Base-by-base conservation (phyloP, 2,797 vertebrate genomes). In the Anableps anableps region DNA sequence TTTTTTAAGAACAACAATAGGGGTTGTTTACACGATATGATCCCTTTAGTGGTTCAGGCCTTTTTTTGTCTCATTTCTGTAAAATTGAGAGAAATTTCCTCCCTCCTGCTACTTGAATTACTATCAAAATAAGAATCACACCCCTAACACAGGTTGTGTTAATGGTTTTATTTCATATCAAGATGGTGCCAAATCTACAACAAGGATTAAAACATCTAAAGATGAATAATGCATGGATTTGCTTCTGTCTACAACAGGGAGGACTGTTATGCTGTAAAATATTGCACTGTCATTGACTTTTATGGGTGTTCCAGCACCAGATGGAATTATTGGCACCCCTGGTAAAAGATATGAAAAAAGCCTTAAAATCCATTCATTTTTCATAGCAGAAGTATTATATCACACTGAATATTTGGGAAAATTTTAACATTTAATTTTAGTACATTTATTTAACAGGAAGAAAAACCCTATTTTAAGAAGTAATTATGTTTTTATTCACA, bases 171-270 rank as follows among this genome's bases (percentile, higher is more conserved):
- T 88, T 88, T 45, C 26, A 47, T 29, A 45, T 8, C 26, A 90
- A 81, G 90, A 92, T 86, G 85, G 94, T 95, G 95, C 94, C 94
- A 95, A 95, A 95, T 88, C 85, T 83, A 74, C 87, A 89, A 91
- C 76, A 75, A 88, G 86, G 94, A 89, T 86, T 80, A 83, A 82
- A 79, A 88, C 68, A 79, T 91, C 81, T 90, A 82, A 85, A 91
- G 89, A 90, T 91, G 89, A 93, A 92, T 93, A 91, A 92, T 95
- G 95, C 95, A 96, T 96, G 94, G 91, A 92, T 94, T 93, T 90
- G 90, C 93, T 96, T 94, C 91, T 93, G 88, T 93, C 86, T 93
- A 84, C 87, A 89, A 87, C 85, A 91, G 91, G 90, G 93, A 92
- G 81, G 90, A 92, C 85, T 92, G 86, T 88, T 92, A 91, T 86